A percentile compares a stretch with the other conserved stretches of the same genome.
Evolutionary conservation across 2,888 invertebrate genomes (phyloP).

Genomic region (Hyppa rectilinea): DNA sequence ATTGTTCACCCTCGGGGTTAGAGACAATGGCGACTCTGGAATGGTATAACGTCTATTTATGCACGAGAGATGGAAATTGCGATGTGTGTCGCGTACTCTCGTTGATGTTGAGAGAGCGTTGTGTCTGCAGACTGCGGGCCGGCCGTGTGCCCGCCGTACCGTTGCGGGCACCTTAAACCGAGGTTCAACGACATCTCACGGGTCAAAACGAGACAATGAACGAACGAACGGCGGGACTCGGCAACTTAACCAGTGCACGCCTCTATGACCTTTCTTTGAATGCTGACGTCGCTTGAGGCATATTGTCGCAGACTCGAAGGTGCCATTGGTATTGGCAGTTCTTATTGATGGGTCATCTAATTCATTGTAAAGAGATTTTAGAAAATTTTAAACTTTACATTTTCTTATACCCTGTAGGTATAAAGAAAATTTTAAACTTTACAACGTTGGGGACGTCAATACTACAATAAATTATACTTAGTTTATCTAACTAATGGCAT

Average conservation of each 20-base stretch:
- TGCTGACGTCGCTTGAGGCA: conserved; percentile 20
- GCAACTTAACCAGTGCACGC: conserved; percentile 42
- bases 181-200: conserved; percentile 64
- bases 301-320: conserved; percentile 21
- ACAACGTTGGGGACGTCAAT: too few species aligned
- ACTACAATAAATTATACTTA: background rate
- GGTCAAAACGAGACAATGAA: conserved; percentile 65
- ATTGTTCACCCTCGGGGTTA: conserved; percentile 46
- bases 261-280: conserved; percentile 48
- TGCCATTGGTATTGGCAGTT: conserved; percentile 26
- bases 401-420: too few species aligned
- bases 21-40: conserved; percentile 46
- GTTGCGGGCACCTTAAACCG: conserved; percentile 68
- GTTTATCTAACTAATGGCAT: background rate
- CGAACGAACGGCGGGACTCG: conserved; percentile 58
- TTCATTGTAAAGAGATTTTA: background rate
- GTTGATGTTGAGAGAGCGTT: conserved; percentile 18
- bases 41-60: conserved; percentile 26
- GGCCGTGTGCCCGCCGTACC: conserved; percentile 22
- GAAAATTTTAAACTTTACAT: background rate
- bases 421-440: too few species aligned
- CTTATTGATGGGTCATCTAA: conserved; percentile 17
- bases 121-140: conserved; percentile 3
- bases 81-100: conserved; percentile 29
- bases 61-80: conserved; percentile 29